Evolutionary conservation across 2,113 vertebrate species (phyloP), one percentile per base, ranked within the genome.

Genomic region (Chascanopsetta lugubris): DNA sequence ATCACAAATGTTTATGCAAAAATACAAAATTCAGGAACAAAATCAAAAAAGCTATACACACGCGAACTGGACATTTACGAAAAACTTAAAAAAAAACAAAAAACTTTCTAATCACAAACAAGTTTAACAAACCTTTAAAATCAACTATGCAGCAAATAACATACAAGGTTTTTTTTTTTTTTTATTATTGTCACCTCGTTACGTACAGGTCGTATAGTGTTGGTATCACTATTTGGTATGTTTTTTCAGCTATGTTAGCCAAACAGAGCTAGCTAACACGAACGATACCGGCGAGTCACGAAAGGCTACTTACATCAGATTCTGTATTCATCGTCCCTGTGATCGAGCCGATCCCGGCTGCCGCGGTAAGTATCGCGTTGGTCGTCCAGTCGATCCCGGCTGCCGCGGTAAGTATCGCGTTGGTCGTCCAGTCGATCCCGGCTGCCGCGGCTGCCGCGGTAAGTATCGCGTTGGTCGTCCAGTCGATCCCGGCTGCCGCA

Each of bases 311-410:
- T 2, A 9, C 24, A 29, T 42, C 8, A 8, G 12, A 30, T 29
- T 24, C 42, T 17, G 6, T 73, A 21, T 21, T 69, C 49, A 34
- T 81, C 75, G 0, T 79, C 66, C 0, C 13, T 15, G 21, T 85
- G 79, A 0, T 84, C 75, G 0, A 79, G 84, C 0, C 42, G 68
- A 42, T 88, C 82, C 0, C 72, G 21, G 6, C 82, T 81, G 0
- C 77, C 73, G 0, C 59, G 2, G 1, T 82, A 57, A 0, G 22
- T 27, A 15, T 74, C 59, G 0, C 48, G 59, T 0, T 4, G 46
- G 11, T 87, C 72, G 1, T 88, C 81, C 3, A 77, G 71, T 0
- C 73, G 75, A 36, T 85, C 85, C 0, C 54, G 53, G 22, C 64
- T 69, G 0, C 83, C 80, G 0, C 72, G 29, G 0, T 80, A 46